phyloP scores from a whole-genome alignment of 2,888 invertebrate species.

The Spilosoma lubricipeda region DNA sequence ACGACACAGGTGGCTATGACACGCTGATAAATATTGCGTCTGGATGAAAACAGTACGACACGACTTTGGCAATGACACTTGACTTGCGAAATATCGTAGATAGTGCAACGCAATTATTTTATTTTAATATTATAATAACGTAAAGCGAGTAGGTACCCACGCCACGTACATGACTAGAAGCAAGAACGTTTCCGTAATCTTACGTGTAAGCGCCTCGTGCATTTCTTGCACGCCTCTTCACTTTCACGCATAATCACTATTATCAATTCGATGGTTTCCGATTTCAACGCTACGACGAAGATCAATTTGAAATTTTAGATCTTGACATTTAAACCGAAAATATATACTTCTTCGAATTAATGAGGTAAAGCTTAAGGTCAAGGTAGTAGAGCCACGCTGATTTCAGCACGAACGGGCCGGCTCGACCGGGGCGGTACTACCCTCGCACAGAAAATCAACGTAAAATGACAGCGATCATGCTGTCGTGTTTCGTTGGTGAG shows the following conservation, averaged over 20 bases:
- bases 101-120: constrained; percentile 35
- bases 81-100: constrained; percentile 29
- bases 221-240: constrained; percentile 27
- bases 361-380: too few species aligned
- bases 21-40: constrained; percentile 42
- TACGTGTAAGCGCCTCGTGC: constrained; percentile 26
- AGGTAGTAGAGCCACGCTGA: too few species aligned
- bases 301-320: neutral
- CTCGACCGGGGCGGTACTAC: too few species aligned
- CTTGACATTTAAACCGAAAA: neutral
- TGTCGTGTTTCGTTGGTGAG: too few species aligned
- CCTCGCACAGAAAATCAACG: too few species aligned
- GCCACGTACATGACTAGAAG: constrained; percentile 24
- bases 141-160: neutral
- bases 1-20: constrained; percentile 39
- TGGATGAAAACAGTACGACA: constrained; percentile 29
- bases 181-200: constrained; percentile 38
- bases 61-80: constrained; percentile 46
- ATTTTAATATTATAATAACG: constrained; percentile 28
- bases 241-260: constrained; percentile 33
- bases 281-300: neutral
- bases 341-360: neutral
- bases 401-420: too few species aligned
- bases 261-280: neutral
- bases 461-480: too few species aligned